Percentiles rank a stretch among this genome's conserved stretches.
Evolutionary conservation across 2,888 invertebrate genomes (phyloP).

Genomic region (Thumatha senex): DNA sequence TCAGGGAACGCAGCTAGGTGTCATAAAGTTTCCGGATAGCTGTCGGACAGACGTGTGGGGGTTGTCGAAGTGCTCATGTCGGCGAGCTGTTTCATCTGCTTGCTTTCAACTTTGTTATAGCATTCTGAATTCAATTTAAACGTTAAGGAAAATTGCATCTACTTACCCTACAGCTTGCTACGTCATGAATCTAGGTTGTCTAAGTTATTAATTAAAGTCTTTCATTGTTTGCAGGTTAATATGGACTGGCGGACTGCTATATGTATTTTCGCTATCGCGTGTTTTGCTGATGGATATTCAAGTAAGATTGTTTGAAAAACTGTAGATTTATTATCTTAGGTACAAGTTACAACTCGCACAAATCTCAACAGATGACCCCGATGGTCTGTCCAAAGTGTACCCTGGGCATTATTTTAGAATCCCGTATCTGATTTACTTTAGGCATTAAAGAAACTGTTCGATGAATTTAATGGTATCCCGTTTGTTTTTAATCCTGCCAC

Average conservation of each 20-base stretch:
- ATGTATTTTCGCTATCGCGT: conserved; percentile 57
- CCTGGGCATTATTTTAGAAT: no score
- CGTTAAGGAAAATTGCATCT: neutral
- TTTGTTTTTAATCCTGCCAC: no score
- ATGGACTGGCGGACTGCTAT: conserved; percentile 74
- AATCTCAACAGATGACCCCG: no score
- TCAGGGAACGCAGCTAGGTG: conserved; percentile 68
- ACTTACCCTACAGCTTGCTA: neutral
- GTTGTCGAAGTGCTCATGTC: conserved; percentile 64
- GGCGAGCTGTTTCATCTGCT: conserved; percentile 58
- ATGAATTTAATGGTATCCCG: no score
- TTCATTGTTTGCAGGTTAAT: conserved; percentile 58
- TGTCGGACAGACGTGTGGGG: conserved; percentile 68
- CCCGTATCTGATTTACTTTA: no score
- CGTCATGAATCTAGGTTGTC: conserved; percentile 3
- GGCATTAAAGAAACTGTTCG: no score
- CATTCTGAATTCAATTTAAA: conserved; percentile 31
- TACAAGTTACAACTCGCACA: no score
- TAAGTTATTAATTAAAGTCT: conserved; percentile 12
- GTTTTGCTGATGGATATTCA: conserved; percentile 72
- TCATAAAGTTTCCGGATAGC: conserved; percentile 74
- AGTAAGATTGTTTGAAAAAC: conserved; percentile 55
- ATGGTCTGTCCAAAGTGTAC: no score
- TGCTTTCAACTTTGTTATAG: conserved; percentile 51
- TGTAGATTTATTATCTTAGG: neutral